Percentiles rank a stretch among this genome's conserved stretches.
Conservation (phyloP, 2,797 vertebrate species). For the Sebastes hopkinsi region DNA sequence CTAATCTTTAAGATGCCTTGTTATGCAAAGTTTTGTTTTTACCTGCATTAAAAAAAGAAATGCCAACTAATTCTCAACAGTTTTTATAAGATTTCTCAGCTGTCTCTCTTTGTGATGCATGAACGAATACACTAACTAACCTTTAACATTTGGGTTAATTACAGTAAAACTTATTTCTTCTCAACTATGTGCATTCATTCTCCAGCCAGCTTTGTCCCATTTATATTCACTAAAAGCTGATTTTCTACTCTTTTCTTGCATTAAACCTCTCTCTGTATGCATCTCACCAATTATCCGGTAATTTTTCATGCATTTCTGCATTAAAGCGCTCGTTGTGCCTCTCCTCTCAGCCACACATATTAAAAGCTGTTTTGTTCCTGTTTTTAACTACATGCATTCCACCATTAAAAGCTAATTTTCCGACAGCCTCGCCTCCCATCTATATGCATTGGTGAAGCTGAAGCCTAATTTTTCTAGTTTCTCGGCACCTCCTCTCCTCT, state of each 20-base stretch:
- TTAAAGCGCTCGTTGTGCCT: slow-evolving; percentile 22
- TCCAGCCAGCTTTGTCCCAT: neutral
- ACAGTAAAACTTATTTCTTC: slow-evolving; percentile 12
- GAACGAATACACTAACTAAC: neutral
- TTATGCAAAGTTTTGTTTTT: neutral
- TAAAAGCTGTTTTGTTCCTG: slow-evolving; percentile 49
- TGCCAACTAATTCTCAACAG: neutral
- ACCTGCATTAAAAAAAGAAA: neutral
- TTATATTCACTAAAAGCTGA: neutral
- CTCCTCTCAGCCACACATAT: slow-evolving; percentile 12
- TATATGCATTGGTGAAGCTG: slow-evolving; percentile 59
- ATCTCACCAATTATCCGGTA: slow-evolving; percentile 30
- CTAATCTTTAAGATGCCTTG: neutral
- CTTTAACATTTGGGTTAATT: neutral
- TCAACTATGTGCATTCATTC: neutral
- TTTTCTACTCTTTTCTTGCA: neutral
- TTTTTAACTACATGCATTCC: slow-evolving; percentile 46
- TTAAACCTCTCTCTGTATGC: slow-evolving; percentile 32
- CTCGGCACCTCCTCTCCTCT: slow-evolving; percentile 41
- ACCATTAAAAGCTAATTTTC: slow-evolving; percentile 65
- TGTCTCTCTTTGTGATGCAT: neutral
- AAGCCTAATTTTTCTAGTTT: slow-evolving; percentile 64
- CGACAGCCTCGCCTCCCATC: slow-evolving; percentile 41
- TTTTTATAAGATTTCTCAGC: neutral
- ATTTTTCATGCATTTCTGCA: slow-evolving; percentile 25